These are phyloP conservation scores for Metellina segmentata DNA, from an alignment of 2,888 invertebrate species.

Conservation along the genomic window DNA sequence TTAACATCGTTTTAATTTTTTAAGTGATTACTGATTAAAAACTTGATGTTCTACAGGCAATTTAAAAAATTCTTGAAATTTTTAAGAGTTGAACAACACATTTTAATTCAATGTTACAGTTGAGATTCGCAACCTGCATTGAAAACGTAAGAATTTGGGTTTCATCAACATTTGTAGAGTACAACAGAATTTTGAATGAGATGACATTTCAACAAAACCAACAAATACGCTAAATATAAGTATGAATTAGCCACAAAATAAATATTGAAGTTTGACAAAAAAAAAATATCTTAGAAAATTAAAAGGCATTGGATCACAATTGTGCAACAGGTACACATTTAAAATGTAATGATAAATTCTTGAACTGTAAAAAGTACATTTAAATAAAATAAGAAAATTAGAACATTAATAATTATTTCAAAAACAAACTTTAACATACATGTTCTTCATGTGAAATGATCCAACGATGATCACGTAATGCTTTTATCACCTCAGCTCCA, in stretches of 20 bases:
- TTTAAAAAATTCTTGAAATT: background rate
- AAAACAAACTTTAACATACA: constrained; percentile 78
- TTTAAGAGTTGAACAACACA: background rate
- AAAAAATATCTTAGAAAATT: constrained; percentile 9
- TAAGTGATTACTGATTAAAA: background rate
- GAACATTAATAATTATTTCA: no score
- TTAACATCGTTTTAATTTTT: no score
- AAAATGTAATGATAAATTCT: background rate
- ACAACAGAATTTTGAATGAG: no score
- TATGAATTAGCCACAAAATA: background rate
- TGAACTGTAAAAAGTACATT: background rate
- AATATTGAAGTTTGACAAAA: background rate
- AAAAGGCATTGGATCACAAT: no score
- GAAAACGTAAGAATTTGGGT: no score
- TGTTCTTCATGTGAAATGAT: constrained; percentile 91
- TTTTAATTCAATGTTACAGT: no score
- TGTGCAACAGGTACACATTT: background rate
- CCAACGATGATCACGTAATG: constrained; percentile 90
- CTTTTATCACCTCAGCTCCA: constrained; percentile 87
- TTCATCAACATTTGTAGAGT: no score
- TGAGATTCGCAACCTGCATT: no score
- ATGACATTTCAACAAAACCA: no score
- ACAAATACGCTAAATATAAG: no score
- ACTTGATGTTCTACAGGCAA: background rate
- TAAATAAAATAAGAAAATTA: background rate